Evolutionary conservation across 2,888 invertebrate species (phyloP), one percentile per base, ranked within the genome.

Genomic region (Tetragnatha montana): DNA sequence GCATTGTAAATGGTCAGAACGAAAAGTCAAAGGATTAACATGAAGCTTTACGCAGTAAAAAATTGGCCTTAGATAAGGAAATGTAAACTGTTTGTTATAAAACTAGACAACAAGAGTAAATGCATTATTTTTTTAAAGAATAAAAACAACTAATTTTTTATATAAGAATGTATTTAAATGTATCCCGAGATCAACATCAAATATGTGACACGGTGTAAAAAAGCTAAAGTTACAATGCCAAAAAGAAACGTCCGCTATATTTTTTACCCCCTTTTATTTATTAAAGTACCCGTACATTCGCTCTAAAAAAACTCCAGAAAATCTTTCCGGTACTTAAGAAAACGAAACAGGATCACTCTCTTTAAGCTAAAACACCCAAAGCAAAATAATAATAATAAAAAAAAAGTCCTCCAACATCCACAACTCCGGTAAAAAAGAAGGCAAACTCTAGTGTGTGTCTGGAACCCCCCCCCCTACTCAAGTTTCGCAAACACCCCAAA

Each of bases 401-500:
- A 60, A 60, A 60, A 60, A 60, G 60, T 60, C 60, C 60, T 60
- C 60, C 35, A 35, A 35, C 35, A 35, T 35, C 35, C 60, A 60
- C 60, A 60, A 60, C 17, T 60, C 17, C 60, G 4, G 12, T 60
- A 60, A 17, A 35, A n/a, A 35, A 35, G 35, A 60, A 10, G 17
- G 12, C 51, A 19, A 78, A 60, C 60, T 78, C 35, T 35, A 35
- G 35, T 35, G 35, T 35, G 35, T 35, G 35, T 35, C 60, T 60
- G 78, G 51, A 78, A 78, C 51, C 60, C 60, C 22, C 51, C 51
- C 60, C 51, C 51, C 78, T 78, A 76, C 76, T 60, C 17, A 7
- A 78, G 78, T 60, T 78, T 51, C 78, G 78, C 60, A 78, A 78
- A 78, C 78, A 35, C 78, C 22, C 50, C 21, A 14, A 69, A 80